phyloP scores from a whole-genome alignment of 2,113 vertebrate species.

The Datnioides undecimradiatus region DNA sequence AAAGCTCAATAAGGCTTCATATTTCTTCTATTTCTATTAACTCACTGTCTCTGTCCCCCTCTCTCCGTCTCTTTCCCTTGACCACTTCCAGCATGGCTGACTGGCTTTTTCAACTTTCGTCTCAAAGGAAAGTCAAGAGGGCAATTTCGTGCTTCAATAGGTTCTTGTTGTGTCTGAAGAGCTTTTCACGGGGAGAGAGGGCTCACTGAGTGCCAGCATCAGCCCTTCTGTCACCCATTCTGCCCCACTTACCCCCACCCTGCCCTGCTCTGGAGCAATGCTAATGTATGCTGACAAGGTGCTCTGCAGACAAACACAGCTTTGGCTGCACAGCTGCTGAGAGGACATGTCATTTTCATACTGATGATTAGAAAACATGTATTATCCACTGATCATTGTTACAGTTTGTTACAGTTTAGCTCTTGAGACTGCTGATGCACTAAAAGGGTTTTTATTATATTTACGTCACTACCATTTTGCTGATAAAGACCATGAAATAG shows the following conservation, averaged over 20 bases:
- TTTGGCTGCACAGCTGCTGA: conserved; percentile 21
- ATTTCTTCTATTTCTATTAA: conserved; percentile 41
- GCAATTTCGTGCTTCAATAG: conserved; percentile 72
- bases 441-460: neutral
- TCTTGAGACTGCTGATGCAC: neutral
- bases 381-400: neutral
- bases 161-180: conserved; percentile 67
- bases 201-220: conserved; percentile 48
- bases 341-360: conserved; percentile 2
- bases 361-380: conserved; percentile 16
- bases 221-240: conserved; percentile 56
- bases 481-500: neutral
- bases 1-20: neutral
- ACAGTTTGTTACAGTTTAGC: neutral
- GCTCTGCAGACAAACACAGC: conserved; percentile 32
- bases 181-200: conserved; percentile 53
- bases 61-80: conserved; percentile 37
- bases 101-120: conserved; percentile 62
- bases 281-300: conserved; percentile 57
- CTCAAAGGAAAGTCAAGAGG: conserved; percentile 71
- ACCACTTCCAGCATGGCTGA: conserved; percentile 48
- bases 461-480: neutral
- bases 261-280: conserved; percentile 18
- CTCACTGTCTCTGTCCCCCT: conserved; percentile 4
- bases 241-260: conserved; percentile 30